Evolutionary conservation across 2,797 vertebrate species (phyloP).

Genomic region (Takifugu rubripes): DNA sequence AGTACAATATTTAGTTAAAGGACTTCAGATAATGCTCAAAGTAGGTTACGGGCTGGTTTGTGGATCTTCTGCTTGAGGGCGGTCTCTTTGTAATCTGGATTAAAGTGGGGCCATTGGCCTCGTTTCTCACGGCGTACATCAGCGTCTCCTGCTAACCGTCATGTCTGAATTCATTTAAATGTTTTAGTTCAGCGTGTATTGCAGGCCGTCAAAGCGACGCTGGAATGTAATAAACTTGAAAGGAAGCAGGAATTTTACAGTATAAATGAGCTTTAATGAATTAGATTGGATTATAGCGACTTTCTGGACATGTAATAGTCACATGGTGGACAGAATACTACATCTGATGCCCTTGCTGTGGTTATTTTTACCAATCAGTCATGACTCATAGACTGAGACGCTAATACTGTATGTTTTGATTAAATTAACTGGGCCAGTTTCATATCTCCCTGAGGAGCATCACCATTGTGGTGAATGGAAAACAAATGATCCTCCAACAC

Average conservation of each 20-base stretch:
- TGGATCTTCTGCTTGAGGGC: not conserved
- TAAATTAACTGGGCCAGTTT: not conserved
- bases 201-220: conserved; percentile 33
- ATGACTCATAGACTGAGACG: not conserved
- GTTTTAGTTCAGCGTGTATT: conserved; percentile 23
- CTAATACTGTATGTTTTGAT: not conserved
- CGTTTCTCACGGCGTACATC: conserved; percentile 1
- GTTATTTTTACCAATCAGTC: not conserved
- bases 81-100: not conserved
- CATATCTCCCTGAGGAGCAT: not conserved
- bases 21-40: conserved; percentile 3
- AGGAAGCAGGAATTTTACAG: not conserved
- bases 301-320: conserved; percentile 1
- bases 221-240: conserved; percentile 16
- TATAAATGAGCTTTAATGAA: not conserved
- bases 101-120: not conserved
- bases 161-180: conserved; percentile 21
- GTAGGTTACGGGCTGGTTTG: conserved; percentile 1
- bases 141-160: conserved; percentile 10
- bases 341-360: not conserved
- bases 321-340: not conserved
- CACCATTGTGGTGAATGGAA: too few species aligned
- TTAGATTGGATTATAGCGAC: not conserved
- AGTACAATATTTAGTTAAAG: not conserved
- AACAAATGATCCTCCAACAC: too few species aligned